phyloP scores from a whole-genome alignment of 2,888 invertebrate genomes.

The Lutraria lutraria region DNA sequence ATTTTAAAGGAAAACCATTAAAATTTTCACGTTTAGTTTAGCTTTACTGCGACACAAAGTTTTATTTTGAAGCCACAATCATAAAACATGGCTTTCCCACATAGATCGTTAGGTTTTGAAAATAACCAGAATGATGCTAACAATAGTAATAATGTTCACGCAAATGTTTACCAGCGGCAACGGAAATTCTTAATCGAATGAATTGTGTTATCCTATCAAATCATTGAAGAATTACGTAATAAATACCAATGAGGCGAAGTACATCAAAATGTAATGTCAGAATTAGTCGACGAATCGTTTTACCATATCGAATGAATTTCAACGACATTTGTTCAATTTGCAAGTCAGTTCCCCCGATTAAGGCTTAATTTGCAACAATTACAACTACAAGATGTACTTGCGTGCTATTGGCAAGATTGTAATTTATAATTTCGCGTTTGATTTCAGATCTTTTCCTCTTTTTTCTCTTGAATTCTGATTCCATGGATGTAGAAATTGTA shows the following conservation, averaged over 20 bases:
- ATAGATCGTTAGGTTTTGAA: too few species aligned
- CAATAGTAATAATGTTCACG: too few species aligned
- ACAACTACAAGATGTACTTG: background rate
- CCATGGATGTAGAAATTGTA: background rate
- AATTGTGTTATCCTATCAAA: background rate
- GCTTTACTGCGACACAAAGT: too few species aligned
- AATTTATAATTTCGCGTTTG: slow-evolving; percentile 13
- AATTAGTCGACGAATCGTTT: background rate
- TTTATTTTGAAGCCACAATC: too few species aligned
- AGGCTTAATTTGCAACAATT: slow-evolving; percentile 14
- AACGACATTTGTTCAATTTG: slow-evolving; percentile 2
- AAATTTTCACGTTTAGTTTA: too few species aligned
- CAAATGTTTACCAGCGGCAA: background rate
- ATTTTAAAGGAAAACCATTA: too few species aligned
- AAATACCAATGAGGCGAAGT: background rate
- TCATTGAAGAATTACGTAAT: background rate
- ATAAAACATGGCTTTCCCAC: too few species aligned
- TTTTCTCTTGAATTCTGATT: background rate
- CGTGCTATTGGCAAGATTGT: background rate
- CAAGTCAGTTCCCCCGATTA: background rate
- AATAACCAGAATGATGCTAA: too few species aligned
- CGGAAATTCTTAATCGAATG: background rate
- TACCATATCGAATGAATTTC: background rate
- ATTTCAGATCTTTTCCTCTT: background rate
- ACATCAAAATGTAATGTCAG: background rate